Base-by-base conservation (phyloP, 2,113 vertebrate species). In the Mobula birostris region DNA sequence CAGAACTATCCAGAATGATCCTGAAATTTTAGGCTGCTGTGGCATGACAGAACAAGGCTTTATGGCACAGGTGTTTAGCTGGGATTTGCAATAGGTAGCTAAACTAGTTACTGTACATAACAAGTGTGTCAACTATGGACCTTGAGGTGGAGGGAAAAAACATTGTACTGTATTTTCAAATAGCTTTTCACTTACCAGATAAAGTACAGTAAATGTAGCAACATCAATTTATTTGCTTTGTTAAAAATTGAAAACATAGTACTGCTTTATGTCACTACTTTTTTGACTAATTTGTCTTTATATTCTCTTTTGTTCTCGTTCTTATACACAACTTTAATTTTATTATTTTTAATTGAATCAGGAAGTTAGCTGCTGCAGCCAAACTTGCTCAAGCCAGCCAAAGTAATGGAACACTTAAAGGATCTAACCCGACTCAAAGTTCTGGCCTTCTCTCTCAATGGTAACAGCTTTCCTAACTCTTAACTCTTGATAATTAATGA, bases 331-430 rank as follows among this genome's bases (percentile, higher is more conserved):
- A 48, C 68, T 24, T 40, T 76, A 15, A 74, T 74, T 36, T 40
- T 7, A 2, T 80, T 85, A 95, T 95, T 94, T 95, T 94, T 94
- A 79, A 79, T 95, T 94, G 97, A 96, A 95, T 96, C 97, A 99
- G 99, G 97, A 99, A 99, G 97, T 97, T 99, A 96, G 98, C 98
- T 95, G 98, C 99, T 95, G 98, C 98, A 7, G 97, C 98, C 96
- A 99, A 99, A 96, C 98, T 99, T 97, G 98, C 98, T 94, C 99
- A 99, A 96, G 97, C 98, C 95, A 98, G 98, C 36, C 98, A 99
- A 95, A 98, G 98, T 96, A 99, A 98, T 95, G 98, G 99, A 95
- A 99, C 98, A 90, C 97, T 99, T 94, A 99, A 99, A 97, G 98
- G 97, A 58, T 98, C 98, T 0, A 98, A 97, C 96, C 97, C 97